These are phyloP conservation scores for Azemiops feae DNA, from an alignment of 2,113 vertebrate species.

Conservation along the genomic window DNA sequence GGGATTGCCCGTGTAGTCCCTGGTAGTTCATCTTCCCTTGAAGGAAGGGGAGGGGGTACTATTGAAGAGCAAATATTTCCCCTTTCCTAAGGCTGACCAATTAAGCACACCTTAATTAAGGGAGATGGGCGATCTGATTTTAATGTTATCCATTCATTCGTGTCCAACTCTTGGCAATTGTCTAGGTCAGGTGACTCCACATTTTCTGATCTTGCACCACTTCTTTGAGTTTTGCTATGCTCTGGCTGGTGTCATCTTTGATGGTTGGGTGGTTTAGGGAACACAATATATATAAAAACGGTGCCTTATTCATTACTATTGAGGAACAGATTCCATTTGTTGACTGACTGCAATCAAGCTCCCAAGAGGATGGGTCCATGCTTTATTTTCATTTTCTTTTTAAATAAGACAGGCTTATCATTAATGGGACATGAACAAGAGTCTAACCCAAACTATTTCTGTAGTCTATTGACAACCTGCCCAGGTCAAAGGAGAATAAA, in stretches of 20 bases:
- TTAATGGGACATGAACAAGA: conserved; percentile 23
- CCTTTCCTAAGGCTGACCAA: background rate
- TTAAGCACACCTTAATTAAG: background rate
- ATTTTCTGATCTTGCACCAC: no score
- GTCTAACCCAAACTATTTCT: conserved; percentile 13
- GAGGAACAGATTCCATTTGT: background rate
- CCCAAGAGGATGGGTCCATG: background rate
- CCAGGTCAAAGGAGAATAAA: background rate
- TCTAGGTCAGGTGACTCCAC: no score
- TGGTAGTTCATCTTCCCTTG: background rate
- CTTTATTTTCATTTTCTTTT: conserved; percentile 1
- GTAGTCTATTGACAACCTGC: conserved; percentile 22
- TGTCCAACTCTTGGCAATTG: no score
- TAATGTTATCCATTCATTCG: no score
- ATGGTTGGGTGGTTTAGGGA: no score
- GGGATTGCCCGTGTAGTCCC: background rate
- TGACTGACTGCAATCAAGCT: background rate
- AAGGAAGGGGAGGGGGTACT: background rate
- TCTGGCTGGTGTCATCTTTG: no score
- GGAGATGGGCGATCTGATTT: no score
- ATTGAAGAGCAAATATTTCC: background rate
- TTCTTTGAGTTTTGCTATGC: no score
- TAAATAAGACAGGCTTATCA: conserved; percentile 1
- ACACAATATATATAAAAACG: background rate
- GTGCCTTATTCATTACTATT: background rate